These are phyloP conservation scores for Drosophila stalkeri DNA, from an alignment of 2,888 invertebrate genomes.

Conservation along the genomic window DNA sequence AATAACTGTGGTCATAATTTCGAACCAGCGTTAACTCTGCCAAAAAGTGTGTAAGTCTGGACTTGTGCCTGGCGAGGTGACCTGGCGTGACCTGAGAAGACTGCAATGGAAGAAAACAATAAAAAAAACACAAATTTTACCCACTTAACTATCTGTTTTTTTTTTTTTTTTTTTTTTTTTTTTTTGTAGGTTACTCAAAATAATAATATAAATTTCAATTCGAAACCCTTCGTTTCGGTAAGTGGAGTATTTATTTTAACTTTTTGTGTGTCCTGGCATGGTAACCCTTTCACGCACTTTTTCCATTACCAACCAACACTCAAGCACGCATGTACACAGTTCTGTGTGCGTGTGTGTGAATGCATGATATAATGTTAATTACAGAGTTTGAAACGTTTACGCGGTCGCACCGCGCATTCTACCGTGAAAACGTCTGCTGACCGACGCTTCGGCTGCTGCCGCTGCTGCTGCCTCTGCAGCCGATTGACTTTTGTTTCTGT, in stretches of 20 bases:
- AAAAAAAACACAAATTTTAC: conserved; percentile 9
- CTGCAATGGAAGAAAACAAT: background rate
- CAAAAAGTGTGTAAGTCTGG: background rate
- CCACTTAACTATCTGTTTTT: conserved; percentile 46
- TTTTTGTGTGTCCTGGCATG: conserved; percentile 30
- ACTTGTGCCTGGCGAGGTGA: background rate
- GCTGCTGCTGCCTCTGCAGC: conserved; percentile 21
- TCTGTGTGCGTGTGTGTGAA: conserved; percentile 7
- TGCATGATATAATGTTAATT: conserved; percentile 53
- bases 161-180: conserved; percentile 12
- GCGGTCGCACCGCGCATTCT: conserved; percentile 53
- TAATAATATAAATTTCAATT: conserved; percentile 66
- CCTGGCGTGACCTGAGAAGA: background rate
- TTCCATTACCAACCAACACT: conserved; percentile 30
- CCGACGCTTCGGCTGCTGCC: conserved; percentile 27
- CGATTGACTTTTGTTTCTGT: conserved; percentile 53
- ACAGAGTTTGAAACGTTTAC: conserved; percentile 54
- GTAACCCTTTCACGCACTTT: conserved; percentile 71
- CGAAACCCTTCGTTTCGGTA: conserved; percentile 47
- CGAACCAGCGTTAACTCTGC: background rate
- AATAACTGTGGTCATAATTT: conserved; percentile 2
- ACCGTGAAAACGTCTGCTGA: conserved; percentile 57
- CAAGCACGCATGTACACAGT: background rate
- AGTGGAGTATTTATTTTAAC: conserved; percentile 26
- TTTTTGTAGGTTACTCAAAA: conserved; percentile 47